These are phyloP conservation scores for Antedon mediterranea DNA, from an alignment of 53 echinoderm and acorn worm genomes.

Conservation along the genomic window DNA sequence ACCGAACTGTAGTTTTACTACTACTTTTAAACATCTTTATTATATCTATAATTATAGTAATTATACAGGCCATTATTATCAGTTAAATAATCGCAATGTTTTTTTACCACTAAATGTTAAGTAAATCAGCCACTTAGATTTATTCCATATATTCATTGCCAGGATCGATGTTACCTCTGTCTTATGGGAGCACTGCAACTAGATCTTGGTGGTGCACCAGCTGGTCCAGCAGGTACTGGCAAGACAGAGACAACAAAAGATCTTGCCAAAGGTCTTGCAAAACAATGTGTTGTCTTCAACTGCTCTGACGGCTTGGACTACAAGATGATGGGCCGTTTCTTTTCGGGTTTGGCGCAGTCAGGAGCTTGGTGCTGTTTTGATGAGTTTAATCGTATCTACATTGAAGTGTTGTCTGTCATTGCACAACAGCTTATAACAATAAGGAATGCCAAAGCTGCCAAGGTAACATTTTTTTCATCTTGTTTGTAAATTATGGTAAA, in stretches of 20 bases:
- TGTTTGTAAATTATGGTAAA: no score
- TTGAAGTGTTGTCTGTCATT: constrained; percentile 99
- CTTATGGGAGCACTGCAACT: constrained; percentile 98
- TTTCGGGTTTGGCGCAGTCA: constrained; percentile 94
- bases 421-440: constrained; percentile 98
- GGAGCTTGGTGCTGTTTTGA: constrained; percentile 99
- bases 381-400: constrained; percentile 91
- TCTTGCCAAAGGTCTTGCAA: constrained; percentile 89
- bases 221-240: constrained; percentile 96
- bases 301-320: constrained; percentile 94
- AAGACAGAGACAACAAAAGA: constrained; percentile 99
- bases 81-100: no score
- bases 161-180: constrained; percentile 99
- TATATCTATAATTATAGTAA: no score
- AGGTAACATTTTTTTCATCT: no score
- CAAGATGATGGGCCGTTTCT: constrained; percentile 98
- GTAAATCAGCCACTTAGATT: background rate
- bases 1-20: no score
- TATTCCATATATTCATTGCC: background rate
- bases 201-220: constrained; percentile 95
- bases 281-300: constrained; percentile 99
- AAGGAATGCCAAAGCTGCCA: constrained; percentile 89
- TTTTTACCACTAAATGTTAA: no score
- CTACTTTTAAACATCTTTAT: no score
- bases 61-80: no score